Base-by-base conservation (phyloP, 1,140 invertebrate genomes). In the Protaetia brevitarsis region DNA sequence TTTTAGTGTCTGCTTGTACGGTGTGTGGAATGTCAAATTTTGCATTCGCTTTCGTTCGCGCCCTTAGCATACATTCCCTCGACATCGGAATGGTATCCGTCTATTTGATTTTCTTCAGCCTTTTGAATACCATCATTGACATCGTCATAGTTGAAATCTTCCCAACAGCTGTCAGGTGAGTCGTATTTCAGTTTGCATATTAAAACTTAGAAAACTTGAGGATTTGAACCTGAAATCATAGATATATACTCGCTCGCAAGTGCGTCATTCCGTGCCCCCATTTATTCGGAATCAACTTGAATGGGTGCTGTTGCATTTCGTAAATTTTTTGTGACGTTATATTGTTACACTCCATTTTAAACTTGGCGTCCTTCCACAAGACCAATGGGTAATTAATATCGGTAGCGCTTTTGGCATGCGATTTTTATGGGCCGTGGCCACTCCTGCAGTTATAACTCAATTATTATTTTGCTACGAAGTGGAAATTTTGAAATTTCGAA, bases 131-230 rank as follows among this genome's bases (percentile, higher is more conserved):
- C 34, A 59, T 57, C 26, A 28, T 69, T 10, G 63, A 66, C 51
- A 19, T 71, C 19, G 58, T 71, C 3, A 57, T 66, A 41, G 57
- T 71, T 6, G 69, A 71, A 29, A 45, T 65, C 21, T 71, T 66
- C 41, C 69, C 69, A 2, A 71, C 69, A 16, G 69, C 69, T 27
- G 56, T 71, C 28, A 68, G 69, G 69, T 71, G 58, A 56, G 21
- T 37, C 0, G n/a, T 58, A 58, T 26, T 58, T n/a, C 23, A 58
- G n/a, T 27, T 58, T 3, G 7, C 27, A 30, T 29, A 30, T 11
- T 8, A 13, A 30, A 11, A 3, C 4, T 29, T 13, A 60, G 19
- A 60, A 60, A 26, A 58, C 21, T 26, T 26, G n/a, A 58, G 5
- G 1, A 27, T 59, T 4, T 1, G 23, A 26, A 6, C 2, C 4